These are phyloP conservation scores for Vanessa tameamea DNA, from an alignment of 1,140 invertebrate genomes.

Conservation along the genomic window DNA sequence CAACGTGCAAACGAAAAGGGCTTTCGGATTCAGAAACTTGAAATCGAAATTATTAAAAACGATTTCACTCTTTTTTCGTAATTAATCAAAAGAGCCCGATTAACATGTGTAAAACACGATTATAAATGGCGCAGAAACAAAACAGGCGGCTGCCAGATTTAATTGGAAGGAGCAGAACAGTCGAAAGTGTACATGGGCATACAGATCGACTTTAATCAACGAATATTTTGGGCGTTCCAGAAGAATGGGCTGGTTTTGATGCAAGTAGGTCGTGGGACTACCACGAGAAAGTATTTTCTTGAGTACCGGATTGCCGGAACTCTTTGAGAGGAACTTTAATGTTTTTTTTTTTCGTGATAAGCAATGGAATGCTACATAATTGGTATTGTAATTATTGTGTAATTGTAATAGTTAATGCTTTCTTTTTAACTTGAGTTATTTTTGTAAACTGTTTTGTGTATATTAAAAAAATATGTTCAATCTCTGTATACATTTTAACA, in stretches of 20 bases:
- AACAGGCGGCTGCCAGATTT: slow-evolving; percentile 44
- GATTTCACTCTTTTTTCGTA: slow-evolving; percentile 32
- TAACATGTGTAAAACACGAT: slow-evolving; percentile 34
- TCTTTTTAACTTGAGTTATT: background rate
- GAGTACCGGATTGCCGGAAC: slow-evolving; percentile 50
- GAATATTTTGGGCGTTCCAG: slow-evolving; percentile 73
- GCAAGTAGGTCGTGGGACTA: slow-evolving; percentile 67
- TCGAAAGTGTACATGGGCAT: slow-evolving; percentile 63
- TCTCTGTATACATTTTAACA: background rate
- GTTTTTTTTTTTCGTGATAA: slow-evolving; percentile 40
- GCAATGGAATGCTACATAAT: slow-evolving; percentile 51
- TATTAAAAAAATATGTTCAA: background rate
- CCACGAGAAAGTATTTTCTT: slow-evolving; percentile 64
- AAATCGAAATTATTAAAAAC: slow-evolving; percentile 23
- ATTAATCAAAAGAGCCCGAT: slow-evolving; percentile 33
- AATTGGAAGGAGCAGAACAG: slow-evolving; percentile 60
- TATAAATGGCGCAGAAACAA: slow-evolving; percentile 30
- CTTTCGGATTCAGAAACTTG: background rate
- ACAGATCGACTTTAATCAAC: slow-evolving; percentile 65
- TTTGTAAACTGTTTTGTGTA: background rate
- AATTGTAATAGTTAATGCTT: slow-evolving; percentile 55
- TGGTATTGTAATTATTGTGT: slow-evolving; percentile 46
- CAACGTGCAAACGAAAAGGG: background rate
- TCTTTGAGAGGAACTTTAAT: slow-evolving; percentile 51
- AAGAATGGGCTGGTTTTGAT: slow-evolving; percentile 55